Evolutionary conservation across 2,113 vertebrate species (phyloP).

Genomic region (Macquaria ambigua): DNA sequence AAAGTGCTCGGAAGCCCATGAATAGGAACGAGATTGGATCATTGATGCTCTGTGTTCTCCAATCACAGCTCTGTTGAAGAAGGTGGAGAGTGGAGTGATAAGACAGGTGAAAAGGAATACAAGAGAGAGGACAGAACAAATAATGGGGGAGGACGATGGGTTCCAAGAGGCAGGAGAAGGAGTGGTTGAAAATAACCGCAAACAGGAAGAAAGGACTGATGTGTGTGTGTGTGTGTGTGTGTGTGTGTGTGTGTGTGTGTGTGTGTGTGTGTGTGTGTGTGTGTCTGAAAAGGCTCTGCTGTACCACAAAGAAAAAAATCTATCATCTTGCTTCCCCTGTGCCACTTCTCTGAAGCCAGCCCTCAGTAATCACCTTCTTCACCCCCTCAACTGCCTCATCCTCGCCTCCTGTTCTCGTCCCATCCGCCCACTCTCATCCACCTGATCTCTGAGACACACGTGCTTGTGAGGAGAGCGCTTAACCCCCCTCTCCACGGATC

Average conservation of each 20-base stretch:
- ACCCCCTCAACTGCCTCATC: slow-evolving; percentile 60
- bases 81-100: slow-evolving; percentile 32
- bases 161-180: slow-evolving; percentile 11
- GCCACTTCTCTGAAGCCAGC: slow-evolving; percentile 50
- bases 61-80: slow-evolving; percentile 56
- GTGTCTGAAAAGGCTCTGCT: slow-evolving; percentile 13
- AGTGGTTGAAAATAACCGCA: slow-evolving; percentile 61
- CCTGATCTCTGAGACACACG: slow-evolving; percentile 53
- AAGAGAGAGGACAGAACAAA: slow-evolving; percentile 42
- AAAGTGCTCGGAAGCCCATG: slow-evolving; percentile 39
- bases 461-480: slow-evolving; percentile 64
- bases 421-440: slow-evolving; percentile 51
- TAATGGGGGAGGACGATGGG: slow-evolving; percentile 13
- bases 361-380: slow-evolving; percentile 67
- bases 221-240: slow-evolving; percentile 11
- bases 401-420: slow-evolving; percentile 43
- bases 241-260: neutral
- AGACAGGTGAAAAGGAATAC: slow-evolving; percentile 51
- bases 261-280: neutral
- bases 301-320: slow-evolving; percentile 25
- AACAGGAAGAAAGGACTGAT: slow-evolving; percentile 48
- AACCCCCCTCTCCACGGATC: slow-evolving; percentile 51
- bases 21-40: slow-evolving; percentile 72
- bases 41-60: slow-evolving; percentile 49
- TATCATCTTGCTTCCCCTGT: slow-evolving; percentile 32